Conservation (phyloP, 2,113 vertebrate genomes). For the Anser cygnoides region DNA sequence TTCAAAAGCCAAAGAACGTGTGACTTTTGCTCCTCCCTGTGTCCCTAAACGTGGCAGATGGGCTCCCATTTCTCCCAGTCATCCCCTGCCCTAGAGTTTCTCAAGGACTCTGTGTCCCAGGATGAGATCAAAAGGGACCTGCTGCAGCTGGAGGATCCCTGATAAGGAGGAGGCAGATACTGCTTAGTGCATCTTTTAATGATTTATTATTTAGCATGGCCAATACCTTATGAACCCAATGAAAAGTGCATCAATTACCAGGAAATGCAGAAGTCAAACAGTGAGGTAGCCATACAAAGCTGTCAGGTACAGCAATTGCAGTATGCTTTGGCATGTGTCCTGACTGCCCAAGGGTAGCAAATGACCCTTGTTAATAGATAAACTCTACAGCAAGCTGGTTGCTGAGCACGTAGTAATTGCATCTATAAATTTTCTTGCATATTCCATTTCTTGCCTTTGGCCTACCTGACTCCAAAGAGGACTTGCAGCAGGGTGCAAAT, state of each 20-base stretch:
- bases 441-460: not conserved
- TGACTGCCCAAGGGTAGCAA: not conserved
- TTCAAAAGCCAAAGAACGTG: not conserved
- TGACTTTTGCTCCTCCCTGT: not conserved
- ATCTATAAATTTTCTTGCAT: not conserved
- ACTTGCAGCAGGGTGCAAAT: constrained; percentile 95
- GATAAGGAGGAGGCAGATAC: not conserved
- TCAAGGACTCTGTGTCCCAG: not conserved
- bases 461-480: constrained; percentile 92
- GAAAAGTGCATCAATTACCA: not conserved
- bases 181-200: not conserved
- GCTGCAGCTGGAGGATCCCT: not conserved
- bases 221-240: not conserved
- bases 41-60: not conserved
- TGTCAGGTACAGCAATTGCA: not conserved
- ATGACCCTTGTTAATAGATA: not conserved
- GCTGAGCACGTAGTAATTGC: not conserved
- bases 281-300: not conserved
- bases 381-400: not conserved
- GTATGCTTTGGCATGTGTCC: not conserved
- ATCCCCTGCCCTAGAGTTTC: not conserved
- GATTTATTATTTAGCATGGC: not conserved
- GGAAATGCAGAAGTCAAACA: not conserved
- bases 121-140: not conserved
- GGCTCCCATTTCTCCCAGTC: not conserved